Evolutionary conservation across 2,113 vertebrate genomes (phyloP), one percentile per base, ranked within the genome.

Genomic region (Barnardius zonarius): DNA sequence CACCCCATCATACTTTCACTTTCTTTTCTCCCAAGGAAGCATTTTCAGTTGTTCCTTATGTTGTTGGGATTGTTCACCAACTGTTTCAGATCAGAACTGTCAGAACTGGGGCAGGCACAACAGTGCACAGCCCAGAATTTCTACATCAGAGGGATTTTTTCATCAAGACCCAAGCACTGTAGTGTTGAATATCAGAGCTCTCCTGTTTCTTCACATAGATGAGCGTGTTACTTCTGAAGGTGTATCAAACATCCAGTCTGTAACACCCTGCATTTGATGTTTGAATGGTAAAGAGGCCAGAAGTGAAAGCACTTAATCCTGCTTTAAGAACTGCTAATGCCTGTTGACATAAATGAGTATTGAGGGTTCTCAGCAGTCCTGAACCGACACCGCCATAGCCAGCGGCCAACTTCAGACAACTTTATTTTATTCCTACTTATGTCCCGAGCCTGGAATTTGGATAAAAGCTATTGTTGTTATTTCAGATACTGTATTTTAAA

Each of bases 251-350:
- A 6, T 3, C 25, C 14, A 3, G 3, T 43, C 75, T 88, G 5
- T 15, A 24, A 39, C 43, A 43, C 44, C 37, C 39, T 48, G 37
- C 20, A 1, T 54, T 70, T 37, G 61, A 6, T 70, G 33, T 46
- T 37, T 54, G 64, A 33, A 13, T 59, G 64, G 83, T 74, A 3
- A n/a, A 86, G 91, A 37, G 83, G 35, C 44, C 83, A 83, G 55
- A 33, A 83, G 68, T 30, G 83, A 77, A 88, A 86, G 86, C 86
- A 5, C 28, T 63, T 88, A 70, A 78, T 93, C 68, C 92, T 83
- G 7, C 83, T 15, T n/a, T 62, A 22, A 86, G 83, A 80, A 1
- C 91, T 72, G 64, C 69, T 81, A 48, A 59, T 83, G 80, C 79
- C 72, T 57, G n/a, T n/a, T 96, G 95, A 90, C 82, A 66, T 49